A percentile compares a stretch with the other conserved stretches of the same genome.
Evolutionary conservation across 2,888 invertebrate species (phyloP).

Genomic region (Mellilla xanthometata): DNA sequence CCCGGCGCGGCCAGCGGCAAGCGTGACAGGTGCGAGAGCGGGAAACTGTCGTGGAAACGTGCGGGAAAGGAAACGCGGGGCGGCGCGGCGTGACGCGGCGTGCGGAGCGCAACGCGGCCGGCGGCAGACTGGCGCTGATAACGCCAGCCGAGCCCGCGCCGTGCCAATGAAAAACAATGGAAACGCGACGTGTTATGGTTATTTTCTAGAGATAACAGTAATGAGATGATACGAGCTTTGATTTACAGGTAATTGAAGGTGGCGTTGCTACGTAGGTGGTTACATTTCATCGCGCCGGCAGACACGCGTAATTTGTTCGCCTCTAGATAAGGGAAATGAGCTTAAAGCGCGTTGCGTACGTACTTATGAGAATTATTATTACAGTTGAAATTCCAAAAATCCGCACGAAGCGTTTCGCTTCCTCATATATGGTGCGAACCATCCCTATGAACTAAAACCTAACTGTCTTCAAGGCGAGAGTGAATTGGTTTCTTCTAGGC

Average conservation of each 20-base stretch:
- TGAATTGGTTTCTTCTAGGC: no score
- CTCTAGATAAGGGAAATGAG: conserved; percentile 9
- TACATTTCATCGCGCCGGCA: conserved; percentile 24
- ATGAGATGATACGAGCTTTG: conserved; percentile 38
- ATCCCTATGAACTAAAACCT: no score
- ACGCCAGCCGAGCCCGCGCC: conserved; percentile 53
- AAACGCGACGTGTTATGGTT: conserved; percentile 56
- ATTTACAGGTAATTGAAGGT: conserved; percentile 31
- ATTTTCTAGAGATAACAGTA: conserved; percentile 50
- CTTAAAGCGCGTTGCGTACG: background rate
- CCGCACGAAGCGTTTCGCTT: no score
- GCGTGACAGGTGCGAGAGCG: conserved; percentile 45
- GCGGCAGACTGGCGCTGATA: conserved; percentile 64
- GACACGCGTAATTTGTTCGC: background rate
- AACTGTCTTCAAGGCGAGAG: no score
- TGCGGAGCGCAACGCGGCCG: conserved; percentile 57
- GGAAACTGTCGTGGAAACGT: conserved; percentile 56
- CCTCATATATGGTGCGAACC: no score
- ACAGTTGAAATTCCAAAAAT: no score
- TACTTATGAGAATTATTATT: no score
- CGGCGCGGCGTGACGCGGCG: conserved; percentile 46
- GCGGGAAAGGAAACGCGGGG: conserved; percentile 37
- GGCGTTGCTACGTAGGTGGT: conserved; percentile 20
- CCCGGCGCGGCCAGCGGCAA: conserved; percentile 46
- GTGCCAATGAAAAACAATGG: conserved; percentile 74